Conservation (phyloP, 2,797 vertebrate species). For the Erpetoichthys calabaricus region DNA sequence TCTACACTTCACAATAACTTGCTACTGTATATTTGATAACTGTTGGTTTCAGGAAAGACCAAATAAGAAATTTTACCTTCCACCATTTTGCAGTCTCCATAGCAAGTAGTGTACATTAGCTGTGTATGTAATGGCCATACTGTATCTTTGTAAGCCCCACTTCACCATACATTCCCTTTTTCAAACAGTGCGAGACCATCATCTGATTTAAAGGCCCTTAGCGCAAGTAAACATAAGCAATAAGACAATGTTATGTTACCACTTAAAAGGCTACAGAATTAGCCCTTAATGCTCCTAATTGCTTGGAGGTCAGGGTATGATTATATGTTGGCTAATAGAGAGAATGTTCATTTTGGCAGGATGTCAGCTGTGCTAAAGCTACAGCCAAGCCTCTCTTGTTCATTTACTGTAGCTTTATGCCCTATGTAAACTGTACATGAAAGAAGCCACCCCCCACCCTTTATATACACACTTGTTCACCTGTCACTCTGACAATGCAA, state of each 20-base stretch:
- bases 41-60: no score
- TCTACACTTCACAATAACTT: no score
- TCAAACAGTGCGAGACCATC: neutral
- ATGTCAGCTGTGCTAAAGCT: slow-evolving; percentile 12
- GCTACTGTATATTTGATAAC: no score
- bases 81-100: no score
- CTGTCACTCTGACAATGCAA: no score
- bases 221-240: slow-evolving; percentile 15
- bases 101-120: no score
- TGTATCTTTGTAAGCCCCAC: no score
- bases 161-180: neutral
- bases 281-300: slow-evolving; percentile 25
- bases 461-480: no score
- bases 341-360: slow-evolving; percentile 20
- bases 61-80: no score
- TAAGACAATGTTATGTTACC: slow-evolving; percentile 21
- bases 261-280: slow-evolving; percentile 23
- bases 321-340: slow-evolving; percentile 23
- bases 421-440: neutral
- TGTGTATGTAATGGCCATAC: no score
- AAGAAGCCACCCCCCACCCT: no score
- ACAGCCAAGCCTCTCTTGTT: neutral
- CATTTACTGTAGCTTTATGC: no score
- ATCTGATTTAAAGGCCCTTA: slow-evolving; percentile 9
- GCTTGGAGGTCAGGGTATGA: slow-evolving; percentile 20